phyloP scores from a whole-genome alignment of 1,140 invertebrate species.

The Mylabris phalerata region DNA sequence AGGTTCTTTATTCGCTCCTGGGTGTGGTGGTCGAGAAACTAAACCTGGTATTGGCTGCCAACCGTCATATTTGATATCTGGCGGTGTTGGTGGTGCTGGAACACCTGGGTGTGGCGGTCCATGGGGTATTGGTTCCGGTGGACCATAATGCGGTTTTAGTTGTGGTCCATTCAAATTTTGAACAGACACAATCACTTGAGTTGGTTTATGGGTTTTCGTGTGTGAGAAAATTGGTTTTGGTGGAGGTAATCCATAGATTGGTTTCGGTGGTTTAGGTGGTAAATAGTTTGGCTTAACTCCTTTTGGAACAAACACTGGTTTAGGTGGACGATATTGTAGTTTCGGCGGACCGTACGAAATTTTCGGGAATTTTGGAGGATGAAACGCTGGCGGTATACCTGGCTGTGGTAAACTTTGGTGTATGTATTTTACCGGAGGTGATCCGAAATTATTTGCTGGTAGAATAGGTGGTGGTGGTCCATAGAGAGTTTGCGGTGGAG shows the following conservation, averaged over 20 bases:
- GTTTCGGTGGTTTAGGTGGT: conserved; percentile 31
- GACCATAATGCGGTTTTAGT: conserved; percentile 36
- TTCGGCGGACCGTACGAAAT: conserved; percentile 21
- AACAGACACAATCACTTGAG: not conserved
- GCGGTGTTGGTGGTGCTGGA: conserved; percentile 64
- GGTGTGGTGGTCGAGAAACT: conserved; percentile 38
- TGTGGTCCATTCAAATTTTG: conserved; percentile 33
- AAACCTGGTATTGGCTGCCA: conserved; percentile 74
- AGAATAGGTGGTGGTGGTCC: conserved; percentile 13
- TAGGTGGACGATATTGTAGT: not conserved
- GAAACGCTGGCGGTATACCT: conserved; percentile 22
- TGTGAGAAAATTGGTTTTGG: conserved; percentile 43
- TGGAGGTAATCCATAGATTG: conserved; percentile 43
- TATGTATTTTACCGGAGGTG: conserved; percentile 30
- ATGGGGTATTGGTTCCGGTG: conserved; percentile 45
- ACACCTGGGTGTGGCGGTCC: conserved; percentile 55
- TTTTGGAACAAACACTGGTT: conserved; percentile 9
- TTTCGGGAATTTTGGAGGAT: conserved; percentile 13
- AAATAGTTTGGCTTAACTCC: conserved; percentile 8
- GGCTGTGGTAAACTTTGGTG: conserved; percentile 18
- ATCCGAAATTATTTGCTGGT: conserved; percentile 38
- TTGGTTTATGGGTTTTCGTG: conserved; percentile 42
- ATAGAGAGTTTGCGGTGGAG: conserved; percentile 11
- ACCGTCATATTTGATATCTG: conserved; percentile 71
- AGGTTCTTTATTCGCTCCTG: not conserved